Conservation (phyloP, 2,888 invertebrate species). For the Caradrina kadenii region DNA sequence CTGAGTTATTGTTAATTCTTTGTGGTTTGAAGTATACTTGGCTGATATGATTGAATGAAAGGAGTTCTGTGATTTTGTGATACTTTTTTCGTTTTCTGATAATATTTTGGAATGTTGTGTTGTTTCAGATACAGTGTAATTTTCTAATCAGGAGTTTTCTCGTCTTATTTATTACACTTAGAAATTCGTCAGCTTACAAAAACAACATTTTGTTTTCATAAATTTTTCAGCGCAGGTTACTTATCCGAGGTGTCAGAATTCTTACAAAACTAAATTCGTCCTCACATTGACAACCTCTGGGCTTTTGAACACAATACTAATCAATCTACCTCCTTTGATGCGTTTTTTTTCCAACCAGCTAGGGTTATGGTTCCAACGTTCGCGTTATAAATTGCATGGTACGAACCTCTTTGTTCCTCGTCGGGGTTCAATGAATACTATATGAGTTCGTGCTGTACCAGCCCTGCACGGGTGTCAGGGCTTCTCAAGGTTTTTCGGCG, state of each 20-base stretch:
- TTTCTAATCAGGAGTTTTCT: neutral
- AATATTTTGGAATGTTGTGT: neutral
- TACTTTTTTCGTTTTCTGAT: neutral
- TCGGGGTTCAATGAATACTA: conserved; percentile 64
- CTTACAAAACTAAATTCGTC: neutral
- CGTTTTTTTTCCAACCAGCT: conserved; percentile 36
- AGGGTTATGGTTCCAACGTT: conserved; percentile 43
- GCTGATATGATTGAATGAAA: conserved; percentile 3
- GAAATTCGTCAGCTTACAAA: neutral
- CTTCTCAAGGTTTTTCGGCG: conserved; percentile 53
- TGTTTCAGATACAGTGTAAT: neutral
- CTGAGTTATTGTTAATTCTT: conserved; percentile 54
- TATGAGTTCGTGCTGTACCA: conserved; percentile 58
- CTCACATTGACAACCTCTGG: conserved; percentile 13
- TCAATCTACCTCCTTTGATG: conserved; percentile 55
- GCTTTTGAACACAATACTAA: conserved; percentile 38
- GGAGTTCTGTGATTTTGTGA: neutral
- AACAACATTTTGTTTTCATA: neutral
- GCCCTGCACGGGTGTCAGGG: conserved; percentile 40
- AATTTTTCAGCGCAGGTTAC: neutral
- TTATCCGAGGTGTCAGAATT: neutral
- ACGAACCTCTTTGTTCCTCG: conserved; percentile 59
- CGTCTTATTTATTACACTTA: neutral
- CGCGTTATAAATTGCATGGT: conserved; percentile 58
- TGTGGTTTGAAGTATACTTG: conserved; percentile 39